A percentile compares a stretch with the other conserved stretches of the same genome.
These are phyloP conservation scores for Drosophila parvula DNA, from an alignment of 1,140 invertebrate species.

Conservation along the genomic window DNA sequence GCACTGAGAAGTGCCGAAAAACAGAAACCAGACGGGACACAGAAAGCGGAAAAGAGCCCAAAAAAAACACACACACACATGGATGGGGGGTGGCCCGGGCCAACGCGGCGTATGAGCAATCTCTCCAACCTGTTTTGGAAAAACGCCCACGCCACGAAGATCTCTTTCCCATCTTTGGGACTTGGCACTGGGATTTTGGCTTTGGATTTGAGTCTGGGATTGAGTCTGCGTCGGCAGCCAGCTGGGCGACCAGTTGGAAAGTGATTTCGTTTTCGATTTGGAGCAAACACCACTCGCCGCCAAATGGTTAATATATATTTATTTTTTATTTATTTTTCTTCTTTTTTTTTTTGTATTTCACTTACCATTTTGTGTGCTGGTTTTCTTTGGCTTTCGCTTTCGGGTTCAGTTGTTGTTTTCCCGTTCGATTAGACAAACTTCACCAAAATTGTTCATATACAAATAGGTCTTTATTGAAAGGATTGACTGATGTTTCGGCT, in stretches of 20 bases:
- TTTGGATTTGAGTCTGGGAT: background rate
- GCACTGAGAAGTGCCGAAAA: constrained; percentile 1
- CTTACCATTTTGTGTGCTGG: constrained; percentile 58
- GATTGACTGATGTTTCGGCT: background rate
- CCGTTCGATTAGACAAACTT: constrained; percentile 14
- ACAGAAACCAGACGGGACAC: constrained; percentile 16
- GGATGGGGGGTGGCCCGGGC: constrained; percentile 18
- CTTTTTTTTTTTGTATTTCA: constrained; percentile 26
- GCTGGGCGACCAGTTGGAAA: constrained; percentile 54
- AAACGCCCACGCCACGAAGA: constrained; percentile 57
- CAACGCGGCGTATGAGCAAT: constrained; percentile 70
- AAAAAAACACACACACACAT: constrained; percentile 26
- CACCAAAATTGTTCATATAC: background rate
- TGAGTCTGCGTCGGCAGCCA: constrained; percentile 24
- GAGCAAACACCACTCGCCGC: constrained; percentile 8
- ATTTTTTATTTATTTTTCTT: background rate
- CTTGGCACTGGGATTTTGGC: constrained; percentile 7
- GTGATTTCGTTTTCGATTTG: constrained; percentile 40
- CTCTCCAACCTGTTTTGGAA: constrained; percentile 67
- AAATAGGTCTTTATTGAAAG: background rate
- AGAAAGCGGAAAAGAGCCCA: constrained; percentile 43
- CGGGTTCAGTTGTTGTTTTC: constrained; percentile 13
- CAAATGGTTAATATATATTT: background rate
- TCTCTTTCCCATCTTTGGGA: constrained; percentile 10
- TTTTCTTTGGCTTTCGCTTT: constrained; percentile 12